Conservation (phyloP, 2,888 invertebrate genomes). For the Phrixothrix hirtus region DNA sequence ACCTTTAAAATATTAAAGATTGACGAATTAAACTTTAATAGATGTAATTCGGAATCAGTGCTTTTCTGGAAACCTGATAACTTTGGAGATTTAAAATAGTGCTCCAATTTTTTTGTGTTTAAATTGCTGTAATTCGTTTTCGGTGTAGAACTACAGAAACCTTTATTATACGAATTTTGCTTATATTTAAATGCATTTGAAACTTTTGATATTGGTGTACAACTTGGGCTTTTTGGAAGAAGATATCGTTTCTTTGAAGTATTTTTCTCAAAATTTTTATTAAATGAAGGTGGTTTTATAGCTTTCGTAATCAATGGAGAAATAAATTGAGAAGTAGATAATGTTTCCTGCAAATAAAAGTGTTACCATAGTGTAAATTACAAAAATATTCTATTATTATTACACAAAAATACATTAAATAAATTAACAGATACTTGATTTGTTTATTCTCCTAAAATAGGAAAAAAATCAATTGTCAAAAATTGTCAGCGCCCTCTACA, state of each 20-base stretch:
- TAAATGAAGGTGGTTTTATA: slow-evolving; percentile 31
- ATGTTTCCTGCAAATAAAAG: slow-evolving; percentile 1
- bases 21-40: slow-evolving; percentile 41
- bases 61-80: neutral
- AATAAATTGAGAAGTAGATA: neutral
- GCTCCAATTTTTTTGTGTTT: slow-evolving; percentile 27
- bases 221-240: neutral
- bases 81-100: slow-evolving; percentile 27
- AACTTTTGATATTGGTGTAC: neutral
- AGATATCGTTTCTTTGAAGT: slow-evolving; percentile 1
- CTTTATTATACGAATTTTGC: neutral
- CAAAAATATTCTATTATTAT: neutral
- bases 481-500: no score
- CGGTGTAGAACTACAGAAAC: slow-evolving; percentile 15
- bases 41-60: slow-evolving; percentile 6
- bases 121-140: slow-evolving; percentile 6
- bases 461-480: no score
- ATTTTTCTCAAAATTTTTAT: slow-evolving; percentile 11
- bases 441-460: no score
- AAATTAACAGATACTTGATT: no score
- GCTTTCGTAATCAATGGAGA: slow-evolving; percentile 27
- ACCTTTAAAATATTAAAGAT: slow-evolving; percentile 35
- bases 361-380: neutral
- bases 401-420: no score
- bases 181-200: neutral